phyloP scores from a whole-genome alignment of 2,797 vertebrate genomes.

The Gymnoscopelus microlampas region DNA sequence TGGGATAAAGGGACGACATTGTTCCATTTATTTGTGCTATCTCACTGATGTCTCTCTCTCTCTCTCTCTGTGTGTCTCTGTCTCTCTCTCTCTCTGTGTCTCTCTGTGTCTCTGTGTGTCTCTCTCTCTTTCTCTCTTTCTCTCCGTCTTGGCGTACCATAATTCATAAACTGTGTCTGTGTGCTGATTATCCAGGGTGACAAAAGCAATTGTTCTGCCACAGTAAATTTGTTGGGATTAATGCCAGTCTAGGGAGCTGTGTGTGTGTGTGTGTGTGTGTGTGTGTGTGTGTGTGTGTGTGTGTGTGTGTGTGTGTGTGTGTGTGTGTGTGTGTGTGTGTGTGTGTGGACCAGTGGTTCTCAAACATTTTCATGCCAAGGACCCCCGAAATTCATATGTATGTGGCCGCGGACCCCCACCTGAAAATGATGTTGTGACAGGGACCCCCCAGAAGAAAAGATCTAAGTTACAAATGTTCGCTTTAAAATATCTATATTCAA shows the following conservation, averaged over 20 bases:
- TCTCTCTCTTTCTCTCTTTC: constrained; percentile 36
- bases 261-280: constrained; percentile 13
- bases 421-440: too few species aligned
- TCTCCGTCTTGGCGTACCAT: constrained; percentile 35
- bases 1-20: constrained; percentile 66
- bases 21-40: constrained; percentile 44
- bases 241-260: constrained; percentile 61
- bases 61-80: background rate
- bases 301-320: constrained; percentile 1
- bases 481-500: too few species aligned
- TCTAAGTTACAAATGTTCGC: too few species aligned
- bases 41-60: constrained; percentile 22
- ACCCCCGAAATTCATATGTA: background rate
- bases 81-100: background rate
- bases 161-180: constrained; percentile 72
- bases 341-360: background rate
- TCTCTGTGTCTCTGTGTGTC: constrained; percentile 4
- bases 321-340: constrained; percentile 2
- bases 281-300: background rate
- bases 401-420: too few species aligned
- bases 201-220: constrained; percentile 78
- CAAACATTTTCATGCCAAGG: too few species aligned
- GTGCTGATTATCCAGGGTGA: constrained; percentile 74
- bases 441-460: too few species aligned
- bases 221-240: constrained; percentile 76